Evolutionary conservation across 1,140 invertebrate species (phyloP), one percentile per base, ranked within the genome.

Genomic region (Drosophila rhopaloa): DNA sequence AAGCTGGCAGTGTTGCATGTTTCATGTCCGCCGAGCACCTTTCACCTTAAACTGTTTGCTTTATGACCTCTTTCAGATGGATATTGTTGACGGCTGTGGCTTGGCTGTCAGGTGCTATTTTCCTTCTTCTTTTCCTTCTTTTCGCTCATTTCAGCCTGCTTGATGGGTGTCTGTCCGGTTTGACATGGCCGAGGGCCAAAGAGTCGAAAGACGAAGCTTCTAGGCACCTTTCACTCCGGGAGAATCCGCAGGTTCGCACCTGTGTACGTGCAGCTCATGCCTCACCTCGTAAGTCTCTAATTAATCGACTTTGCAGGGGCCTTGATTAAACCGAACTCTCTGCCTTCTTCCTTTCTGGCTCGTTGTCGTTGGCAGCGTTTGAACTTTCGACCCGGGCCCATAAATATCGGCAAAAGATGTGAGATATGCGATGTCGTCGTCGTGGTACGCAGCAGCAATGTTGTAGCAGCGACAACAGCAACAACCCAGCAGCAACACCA

Each of bases 21-120:
- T 60, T 58, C 74, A 67, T 57, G 58, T 84, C 73, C 71, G 79
- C 82, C 72, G 40, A 67, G 83, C 83, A 88, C 84, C 84, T 88
- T 88, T 88, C 84, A 88, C 84, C 84, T 78, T 89, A 88, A 88
- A 84, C 82, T 84, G 80, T 82, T 79, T 88, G 84, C 72, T 89
- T 88, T 88, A 88, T 86, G 83, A 86, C 83, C 84, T 77, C 83
- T 62, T 89, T 89, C 79, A 76, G 66, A 66, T 68, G 61, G 47
- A 74, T 65, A 62, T 75, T 63, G 55, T 81, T 74, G 77, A 62
- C 44, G 46, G 40, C 55, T 72, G 46, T 19, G 60, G 66, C 35
- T 48, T 56, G 62, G 24, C 70, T 65, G 61, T 88, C 82, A 88
- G 83, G 75, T 85, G 75, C 43, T 61, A 63, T 67, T 59, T 44